Base-by-base conservation (phyloP, 1,140 invertebrate genomes). In the Conus betulinus region DNA sequence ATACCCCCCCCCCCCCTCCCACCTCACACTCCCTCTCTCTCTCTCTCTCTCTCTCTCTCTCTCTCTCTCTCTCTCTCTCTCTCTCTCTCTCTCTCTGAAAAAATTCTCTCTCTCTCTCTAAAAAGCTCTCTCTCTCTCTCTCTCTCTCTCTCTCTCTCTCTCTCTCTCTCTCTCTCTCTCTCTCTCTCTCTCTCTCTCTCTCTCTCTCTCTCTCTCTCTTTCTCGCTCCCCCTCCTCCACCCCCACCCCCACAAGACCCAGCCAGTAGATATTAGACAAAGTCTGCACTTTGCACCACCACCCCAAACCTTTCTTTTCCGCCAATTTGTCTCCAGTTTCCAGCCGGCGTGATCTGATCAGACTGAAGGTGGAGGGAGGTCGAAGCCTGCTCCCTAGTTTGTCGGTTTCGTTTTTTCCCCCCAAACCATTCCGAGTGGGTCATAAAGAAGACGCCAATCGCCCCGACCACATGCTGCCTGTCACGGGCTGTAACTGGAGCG, bases 261-360 rank as follows among this genome's bases (percentile, higher is more conserved):
- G 53, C 39, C 60, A 25, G 39, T 55, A 25, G n/a, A n/a, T 20
- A n/a, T 20, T 25, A 20, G 67, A 74, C n/a, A 7, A 7, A 20
- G 20, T 20, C 20, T 7, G 25, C 20, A 51, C 78, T 20, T 52
- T 10, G 8, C 39, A 15, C 25, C 78, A 27, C 25, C 13, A 27
- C 52, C 81, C 7, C 57, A 83, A 83, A 57, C 81, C 81, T 83
- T 57, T 83, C 81, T 23, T 39, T 83, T 83, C 81, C 81, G 81
- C 55, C 81, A 83, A 83, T 83, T 83, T 83, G 81, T 83, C 81
- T 83, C 55, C 81, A 23, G 55, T 83, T 83, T 55, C 81, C 81
- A 53, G 52, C 81, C 52, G 7, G 13, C 81, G 81, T 83, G 81
- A 83, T 83, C 51, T 57, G 55, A 57, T 55, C 52, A 57, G 81